Evolutionary conservation across 1,140 invertebrate genomes (phyloP).

Genomic region (Saccostrea cuccullata): DNA sequence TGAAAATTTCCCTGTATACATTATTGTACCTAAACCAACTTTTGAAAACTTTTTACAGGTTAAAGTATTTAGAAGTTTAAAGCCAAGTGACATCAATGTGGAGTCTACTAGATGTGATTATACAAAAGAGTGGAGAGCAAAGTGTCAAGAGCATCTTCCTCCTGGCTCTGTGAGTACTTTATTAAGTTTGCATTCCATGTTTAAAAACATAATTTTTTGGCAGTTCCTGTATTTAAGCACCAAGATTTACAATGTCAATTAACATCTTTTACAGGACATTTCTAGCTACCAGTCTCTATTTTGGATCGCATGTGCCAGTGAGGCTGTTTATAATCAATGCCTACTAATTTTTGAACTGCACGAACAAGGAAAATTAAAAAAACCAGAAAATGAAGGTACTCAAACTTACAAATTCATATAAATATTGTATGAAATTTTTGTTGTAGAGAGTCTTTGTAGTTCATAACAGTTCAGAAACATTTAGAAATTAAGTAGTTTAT

Average conservation of each 20-base stretch:
- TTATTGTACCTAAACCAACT: no score
- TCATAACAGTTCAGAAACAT: no score
- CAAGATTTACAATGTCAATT: neutral
- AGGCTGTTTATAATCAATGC: neutral
- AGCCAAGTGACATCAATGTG: neutral
- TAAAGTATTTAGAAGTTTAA: no score
- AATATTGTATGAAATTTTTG: no score
- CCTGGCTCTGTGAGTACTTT: neutral
- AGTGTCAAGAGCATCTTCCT: neutral
- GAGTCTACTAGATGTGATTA: neutral
- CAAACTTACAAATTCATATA: no score
- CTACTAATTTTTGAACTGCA: neutral
- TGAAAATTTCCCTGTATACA: no score
- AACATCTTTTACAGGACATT: neutral
- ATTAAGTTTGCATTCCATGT: no score
- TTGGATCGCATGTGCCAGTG: neutral
- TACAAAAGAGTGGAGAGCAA: neutral
- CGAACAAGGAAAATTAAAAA: conserved; percentile 7
- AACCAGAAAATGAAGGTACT: no score
- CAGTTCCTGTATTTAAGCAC: neutral
- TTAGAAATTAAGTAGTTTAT: no score
- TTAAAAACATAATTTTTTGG: no score
- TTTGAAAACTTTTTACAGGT: no score
- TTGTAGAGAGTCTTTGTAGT: no score
- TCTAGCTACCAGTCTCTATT: neutral